phyloP scores from a whole-genome alignment of 2,888 invertebrate species.

The Selenia dentaria region DNA sequence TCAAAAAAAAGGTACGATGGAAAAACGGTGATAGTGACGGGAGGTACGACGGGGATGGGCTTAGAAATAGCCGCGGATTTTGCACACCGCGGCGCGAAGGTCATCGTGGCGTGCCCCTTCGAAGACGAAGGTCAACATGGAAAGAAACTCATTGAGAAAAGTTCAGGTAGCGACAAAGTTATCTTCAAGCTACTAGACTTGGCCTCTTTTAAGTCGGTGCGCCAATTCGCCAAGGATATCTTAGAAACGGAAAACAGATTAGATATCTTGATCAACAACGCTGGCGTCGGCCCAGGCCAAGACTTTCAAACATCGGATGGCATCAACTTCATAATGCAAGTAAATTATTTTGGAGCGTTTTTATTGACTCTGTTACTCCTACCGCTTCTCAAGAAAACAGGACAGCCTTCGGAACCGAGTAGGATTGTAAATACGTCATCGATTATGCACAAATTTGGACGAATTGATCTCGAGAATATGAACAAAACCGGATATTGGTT shows the following conservation, averaged over 20 bases:
- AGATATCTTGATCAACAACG: conserved; percentile 95
- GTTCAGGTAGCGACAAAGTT: conserved; percentile 88
- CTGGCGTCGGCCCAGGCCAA: conserved; percentile 89
- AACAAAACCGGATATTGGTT: conserved; percentile 84
- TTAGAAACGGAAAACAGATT: conserved; percentile 88
- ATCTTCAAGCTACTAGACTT: conserved; percentile 90
- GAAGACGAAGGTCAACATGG: conserved; percentile 62
- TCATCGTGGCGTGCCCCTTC: conserved; percentile 72
- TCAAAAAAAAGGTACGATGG: conserved; percentile 67
- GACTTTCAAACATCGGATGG: conserved; percentile 89
- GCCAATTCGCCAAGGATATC: conserved; percentile 92
- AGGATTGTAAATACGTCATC: conserved; percentile 93
- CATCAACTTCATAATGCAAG: conserved; percentile 94
- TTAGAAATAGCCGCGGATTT: conserved; percentile 68
- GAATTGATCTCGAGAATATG: conserved; percentile 87
- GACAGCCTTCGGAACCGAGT: conserved; percentile 83
- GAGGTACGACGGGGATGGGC: conserved; percentile 73
- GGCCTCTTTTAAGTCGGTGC: conserved; percentile 89
- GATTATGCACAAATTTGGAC: conserved; percentile 87
- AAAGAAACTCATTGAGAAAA: conserved; percentile 86
- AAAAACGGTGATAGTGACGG: conserved; percentile 67
- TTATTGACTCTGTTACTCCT: conserved; percentile 94
- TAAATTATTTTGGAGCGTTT: conserved; percentile 97
- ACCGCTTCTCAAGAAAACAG: conserved; percentile 88
- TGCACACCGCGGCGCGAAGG: conserved; percentile 67